Conservation (phyloP, 2,113 vertebrate genomes). For the Galeopterus variegatus region DNA sequence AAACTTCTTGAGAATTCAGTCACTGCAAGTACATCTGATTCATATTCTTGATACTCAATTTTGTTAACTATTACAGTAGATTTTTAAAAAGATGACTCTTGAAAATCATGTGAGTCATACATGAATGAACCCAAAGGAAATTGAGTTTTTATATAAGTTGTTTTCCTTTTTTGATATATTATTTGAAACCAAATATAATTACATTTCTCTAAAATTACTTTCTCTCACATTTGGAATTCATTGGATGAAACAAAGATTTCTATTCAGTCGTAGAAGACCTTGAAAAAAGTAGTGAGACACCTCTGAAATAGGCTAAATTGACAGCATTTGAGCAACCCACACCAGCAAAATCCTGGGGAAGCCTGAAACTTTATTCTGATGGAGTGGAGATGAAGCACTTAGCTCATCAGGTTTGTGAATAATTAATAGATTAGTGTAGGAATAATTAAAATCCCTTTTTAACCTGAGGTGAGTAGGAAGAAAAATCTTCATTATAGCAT, state of each 20-base stretch:
- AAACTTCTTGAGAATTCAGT: background rate
- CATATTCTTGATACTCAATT: background rate
- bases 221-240: constrained; percentile 44
- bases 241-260: background rate
- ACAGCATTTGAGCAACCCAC: background rate
- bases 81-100: constrained; percentile 17
- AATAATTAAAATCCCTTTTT: constrained; percentile 70
- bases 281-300: background rate
- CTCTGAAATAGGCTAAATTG: background rate
- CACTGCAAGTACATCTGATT: background rate
- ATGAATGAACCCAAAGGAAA: background rate
- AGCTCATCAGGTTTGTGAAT: background rate
- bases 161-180: background rate
- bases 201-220: constrained; percentile 6
- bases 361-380: background rate
- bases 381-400: background rate
- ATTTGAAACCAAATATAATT: constrained; percentile 54
- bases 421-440: constrained; percentile 46
- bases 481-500: background rate
- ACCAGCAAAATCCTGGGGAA: background rate
- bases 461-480: constrained; percentile 5
- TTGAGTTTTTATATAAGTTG: background rate
- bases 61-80: background rate
- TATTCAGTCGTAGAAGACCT: constrained; percentile 3
- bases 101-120: background rate